phyloP scores from a whole-genome alignment of 2,113 vertebrate genomes.

The Eulemur macaco region DNA sequence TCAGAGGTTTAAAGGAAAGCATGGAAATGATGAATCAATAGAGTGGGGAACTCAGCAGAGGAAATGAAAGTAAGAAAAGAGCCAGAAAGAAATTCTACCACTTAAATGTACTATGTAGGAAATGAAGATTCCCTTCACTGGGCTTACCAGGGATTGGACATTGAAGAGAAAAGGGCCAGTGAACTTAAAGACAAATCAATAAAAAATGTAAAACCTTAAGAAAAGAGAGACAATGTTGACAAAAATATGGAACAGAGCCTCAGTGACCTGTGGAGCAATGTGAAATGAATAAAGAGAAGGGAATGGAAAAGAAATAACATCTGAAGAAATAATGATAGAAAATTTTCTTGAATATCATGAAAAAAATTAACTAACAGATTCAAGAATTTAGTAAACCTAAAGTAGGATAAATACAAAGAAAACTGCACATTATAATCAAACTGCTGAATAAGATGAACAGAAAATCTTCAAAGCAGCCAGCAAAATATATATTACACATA shows the following conservation, averaged over 20 bases:
- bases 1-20: neutral
- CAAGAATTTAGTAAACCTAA: neutral
- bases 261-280: neutral
- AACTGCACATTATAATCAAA: neutral
- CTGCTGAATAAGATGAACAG: neutral
- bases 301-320: neutral
- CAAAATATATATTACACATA: neutral
- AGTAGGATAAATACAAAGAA: neutral
- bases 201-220: neutral
- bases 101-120: neutral
- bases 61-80: neutral
- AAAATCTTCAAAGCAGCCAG: neutral
- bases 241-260: neutral
- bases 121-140: neutral
- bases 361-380: neutral
- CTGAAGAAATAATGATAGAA: neutral
- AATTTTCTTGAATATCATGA: neutral
- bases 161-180: neutral
- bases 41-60: neutral
- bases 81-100: neutral
- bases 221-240: neutral
- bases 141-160: neutral
- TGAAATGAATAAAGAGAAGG: neutral
- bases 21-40: neutral
- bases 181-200: neutral